Percentiles rank a stretch among this genome's conserved stretches.
Conservation (phyloP, 2,888 invertebrate species). For the Tetragonula carbonaria region DNA sequence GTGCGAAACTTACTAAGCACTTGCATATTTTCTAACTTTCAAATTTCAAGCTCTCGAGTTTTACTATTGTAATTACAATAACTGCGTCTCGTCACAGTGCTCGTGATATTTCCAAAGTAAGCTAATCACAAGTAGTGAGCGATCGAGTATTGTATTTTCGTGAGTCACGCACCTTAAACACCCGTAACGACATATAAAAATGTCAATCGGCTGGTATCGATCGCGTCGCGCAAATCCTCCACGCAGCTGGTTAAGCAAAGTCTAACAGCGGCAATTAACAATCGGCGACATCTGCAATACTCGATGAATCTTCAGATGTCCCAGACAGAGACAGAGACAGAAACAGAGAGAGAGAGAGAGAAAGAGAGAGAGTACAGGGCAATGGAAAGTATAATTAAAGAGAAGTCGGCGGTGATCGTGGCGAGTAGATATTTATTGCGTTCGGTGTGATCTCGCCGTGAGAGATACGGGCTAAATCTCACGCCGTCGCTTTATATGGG, state of each 20-base stretch:
- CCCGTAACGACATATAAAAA: neutral
- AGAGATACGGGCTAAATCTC: constrained; percentile 46
- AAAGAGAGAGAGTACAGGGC: neutral
- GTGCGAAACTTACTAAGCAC: neutral
- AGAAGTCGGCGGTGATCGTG: neutral
- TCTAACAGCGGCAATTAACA: neutral
- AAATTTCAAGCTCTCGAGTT: neutral
- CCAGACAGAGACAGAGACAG: too few species aligned
- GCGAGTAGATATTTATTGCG: constrained; percentile 36
- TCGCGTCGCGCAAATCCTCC: constrained; percentile 32
- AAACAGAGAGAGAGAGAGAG: too few species aligned
- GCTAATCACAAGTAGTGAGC: too few species aligned
- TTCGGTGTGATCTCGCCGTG: constrained; percentile 1
- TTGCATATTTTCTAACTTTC: neutral
- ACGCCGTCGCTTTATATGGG: constrained; percentile 39
- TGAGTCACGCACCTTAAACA: neutral
- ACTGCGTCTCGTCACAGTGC: neutral
- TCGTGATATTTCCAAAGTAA: neutral
- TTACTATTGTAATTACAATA: neutral
- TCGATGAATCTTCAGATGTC: neutral
- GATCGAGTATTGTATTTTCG: neutral
- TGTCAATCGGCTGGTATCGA: constrained; percentile 10
- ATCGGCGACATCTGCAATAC: neutral
- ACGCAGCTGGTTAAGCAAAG: constrained; percentile 23
- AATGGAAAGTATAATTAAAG: constrained; percentile 27